Evolutionary conservation across 2,797 vertebrate genomes (phyloP), one percentile per base, ranked within the genome.

Genomic region (Chiroxiphia lanceolata): DNA sequence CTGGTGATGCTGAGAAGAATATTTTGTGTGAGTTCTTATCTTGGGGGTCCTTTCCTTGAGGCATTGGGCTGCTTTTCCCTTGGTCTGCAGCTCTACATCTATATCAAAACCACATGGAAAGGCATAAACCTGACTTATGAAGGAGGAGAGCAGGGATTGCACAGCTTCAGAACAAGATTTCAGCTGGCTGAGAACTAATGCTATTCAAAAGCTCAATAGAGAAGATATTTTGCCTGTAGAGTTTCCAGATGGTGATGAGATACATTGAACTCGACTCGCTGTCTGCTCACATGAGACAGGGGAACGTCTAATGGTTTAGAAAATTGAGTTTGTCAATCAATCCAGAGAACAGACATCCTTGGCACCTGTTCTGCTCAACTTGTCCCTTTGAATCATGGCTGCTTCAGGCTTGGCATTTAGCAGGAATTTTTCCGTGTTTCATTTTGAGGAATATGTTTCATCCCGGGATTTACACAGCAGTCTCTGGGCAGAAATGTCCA

Each of bases 151-250:
- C 68, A 38, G 86, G 64, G 90, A 89, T 54, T 92, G 90, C 60
- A 26, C 64, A 87, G 88, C 90, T 94, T 93, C 94, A 95, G 90
- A 94, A 83, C 93, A 94, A 94, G 94, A 93, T 94, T 96, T 95
- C 81, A 85, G 71, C 81, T 93, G 81, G 71, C 87, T 96, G 86
- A 89, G 88, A 93, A 47, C 78, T 95, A 85, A 93, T 87, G 83
- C 91, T 92, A 40, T 68, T 95, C 91, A 80, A 69, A 94, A 89
- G 81, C 93, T 87, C 81, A 75, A 1, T 6, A 78, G 88, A 96
- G 88, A 50, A 67, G 78, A n/a, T 81, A 59, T 83, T 47, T 77
- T 83, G 92, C 53, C 89, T 94, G 81, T 71, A 83, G 83, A 93
- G 75, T 89, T 93, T 94, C 94, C 95, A 97, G 95, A 94, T 94